A percentile compares a stretch with the other conserved stretches of the same genome.
Evolutionary conservation across 2,888 invertebrate species (phyloP).

Genomic region (Eudemis profundana): DNA sequence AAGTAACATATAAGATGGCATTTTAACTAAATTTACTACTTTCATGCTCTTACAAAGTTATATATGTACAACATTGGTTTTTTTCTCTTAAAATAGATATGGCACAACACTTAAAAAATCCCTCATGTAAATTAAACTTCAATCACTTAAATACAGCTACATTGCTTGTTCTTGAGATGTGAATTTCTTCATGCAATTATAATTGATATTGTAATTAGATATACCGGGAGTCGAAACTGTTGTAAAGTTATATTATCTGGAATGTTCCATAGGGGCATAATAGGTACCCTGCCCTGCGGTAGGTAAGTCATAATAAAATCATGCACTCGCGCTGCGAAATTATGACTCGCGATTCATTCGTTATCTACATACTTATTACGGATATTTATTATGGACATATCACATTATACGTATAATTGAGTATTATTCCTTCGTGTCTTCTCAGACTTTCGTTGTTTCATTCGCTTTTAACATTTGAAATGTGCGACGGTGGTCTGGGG

Average conservation of each 20-base stretch:
- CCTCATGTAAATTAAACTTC: constrained; percentile 2
- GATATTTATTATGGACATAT: constrained; percentile 47
- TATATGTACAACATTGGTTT: not conserved
- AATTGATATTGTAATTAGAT: not conserved
- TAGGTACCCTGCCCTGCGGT: no score
- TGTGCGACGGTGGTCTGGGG: constrained; percentile 55
- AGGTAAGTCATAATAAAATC: not conserved
- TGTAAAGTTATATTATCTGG: not conserved
- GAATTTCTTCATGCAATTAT: not conserved
- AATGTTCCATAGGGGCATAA: constrained; percentile 16
- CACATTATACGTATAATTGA: constrained; percentile 49
- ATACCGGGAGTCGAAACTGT: not conserved
- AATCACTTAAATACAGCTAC: not conserved
- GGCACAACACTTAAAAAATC: constrained; percentile 24
- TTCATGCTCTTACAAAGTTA: not conserved
- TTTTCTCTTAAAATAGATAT: constrained; percentile 15
- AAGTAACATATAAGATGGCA: constrained; percentile 2
- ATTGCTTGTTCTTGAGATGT: not conserved
- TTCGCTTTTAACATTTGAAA: constrained; percentile 57
- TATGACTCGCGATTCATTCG: not conserved
- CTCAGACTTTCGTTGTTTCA: constrained; percentile 21
- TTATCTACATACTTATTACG: constrained; percentile 7
- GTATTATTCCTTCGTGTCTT: constrained; percentile 47
- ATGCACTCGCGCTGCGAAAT: not conserved
- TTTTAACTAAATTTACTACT: constrained; percentile 1